phyloP scores from a whole-genome alignment of 2,797 vertebrate genomes.

The Tangara arthus region DNA sequence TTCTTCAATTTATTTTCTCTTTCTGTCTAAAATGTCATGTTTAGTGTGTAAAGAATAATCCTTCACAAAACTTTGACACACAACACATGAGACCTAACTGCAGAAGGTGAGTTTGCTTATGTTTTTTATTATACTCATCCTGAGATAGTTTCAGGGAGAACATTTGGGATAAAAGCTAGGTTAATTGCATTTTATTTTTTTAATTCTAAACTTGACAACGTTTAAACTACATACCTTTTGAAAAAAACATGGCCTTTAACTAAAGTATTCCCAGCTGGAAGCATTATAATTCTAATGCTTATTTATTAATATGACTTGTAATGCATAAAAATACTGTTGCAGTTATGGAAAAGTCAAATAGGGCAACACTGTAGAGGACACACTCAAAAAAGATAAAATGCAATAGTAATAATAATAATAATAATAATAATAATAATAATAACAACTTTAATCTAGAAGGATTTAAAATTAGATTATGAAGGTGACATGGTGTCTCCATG shows the following conservation, averaged over 20 bases:
- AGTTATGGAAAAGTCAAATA: constrained; percentile 31
- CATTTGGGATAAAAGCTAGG: background rate
- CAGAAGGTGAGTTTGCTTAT: background rate
- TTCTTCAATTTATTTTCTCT: background rate
- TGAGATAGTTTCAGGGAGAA: background rate
- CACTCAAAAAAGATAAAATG: constrained; percentile 6
- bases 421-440: background rate
- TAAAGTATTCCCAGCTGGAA: background rate
- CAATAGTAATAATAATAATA: background rate
- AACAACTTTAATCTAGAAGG: background rate
- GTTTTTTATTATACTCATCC: background rate
- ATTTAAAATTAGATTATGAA: background rate
- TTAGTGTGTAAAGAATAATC: background rate
- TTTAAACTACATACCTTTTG: background rate
- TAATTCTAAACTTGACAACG: background rate
- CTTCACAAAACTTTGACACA: background rate
- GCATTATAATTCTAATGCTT: background rate
- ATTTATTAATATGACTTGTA: constrained; percentile 24
- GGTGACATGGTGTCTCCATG: background rate
- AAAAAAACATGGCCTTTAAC: constrained; percentile 20
- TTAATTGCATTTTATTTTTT: background rate
- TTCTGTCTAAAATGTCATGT: background rate
- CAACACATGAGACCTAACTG: background rate
- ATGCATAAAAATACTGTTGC: background rate
- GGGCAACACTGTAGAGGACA: background rate